Conservation (phyloP, 2,888 invertebrate genomes). For the Lymantria monacha region DNA sequence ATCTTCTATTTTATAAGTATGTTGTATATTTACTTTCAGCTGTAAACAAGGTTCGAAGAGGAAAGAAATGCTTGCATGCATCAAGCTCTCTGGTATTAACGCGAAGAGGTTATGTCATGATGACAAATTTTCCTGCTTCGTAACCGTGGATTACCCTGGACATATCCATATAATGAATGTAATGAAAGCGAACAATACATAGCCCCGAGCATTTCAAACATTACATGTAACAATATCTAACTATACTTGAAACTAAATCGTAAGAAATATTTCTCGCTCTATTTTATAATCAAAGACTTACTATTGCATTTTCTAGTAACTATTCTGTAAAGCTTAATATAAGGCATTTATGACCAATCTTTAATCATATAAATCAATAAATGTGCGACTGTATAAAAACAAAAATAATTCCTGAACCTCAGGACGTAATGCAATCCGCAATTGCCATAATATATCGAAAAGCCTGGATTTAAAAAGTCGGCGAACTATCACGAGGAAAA, state of each 20-base stretch:
- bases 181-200: constrained; percentile 46
- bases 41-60: constrained; percentile 66
- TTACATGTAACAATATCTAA: constrained; percentile 22
- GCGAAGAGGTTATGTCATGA: constrained; percentile 67
- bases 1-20: neutral
- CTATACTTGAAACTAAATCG: neutral
- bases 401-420: too few relatives aligned
- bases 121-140: constrained; percentile 81
- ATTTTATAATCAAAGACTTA: neutral
- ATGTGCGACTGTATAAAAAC: too few relatives aligned
- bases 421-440: too few relatives aligned
- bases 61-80: constrained; percentile 71
- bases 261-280: neutral
- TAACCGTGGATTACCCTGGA: constrained; percentile 83
- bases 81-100: constrained; percentile 71
- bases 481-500: too few relatives aligned
- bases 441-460: too few relatives aligned
- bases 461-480: too few relatives aligned
- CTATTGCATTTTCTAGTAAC: too few relatives aligned
- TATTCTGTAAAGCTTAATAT: too few relatives aligned
- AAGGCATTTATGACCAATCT: too few relatives aligned
- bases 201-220: constrained; percentile 36
- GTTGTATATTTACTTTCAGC: constrained; percentile 40
- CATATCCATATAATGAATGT: constrained; percentile 83
- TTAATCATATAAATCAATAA: too few relatives aligned